Conservation (phyloP, 2,113 vertebrate genomes). For the Peromyscus maniculatus region DNA sequence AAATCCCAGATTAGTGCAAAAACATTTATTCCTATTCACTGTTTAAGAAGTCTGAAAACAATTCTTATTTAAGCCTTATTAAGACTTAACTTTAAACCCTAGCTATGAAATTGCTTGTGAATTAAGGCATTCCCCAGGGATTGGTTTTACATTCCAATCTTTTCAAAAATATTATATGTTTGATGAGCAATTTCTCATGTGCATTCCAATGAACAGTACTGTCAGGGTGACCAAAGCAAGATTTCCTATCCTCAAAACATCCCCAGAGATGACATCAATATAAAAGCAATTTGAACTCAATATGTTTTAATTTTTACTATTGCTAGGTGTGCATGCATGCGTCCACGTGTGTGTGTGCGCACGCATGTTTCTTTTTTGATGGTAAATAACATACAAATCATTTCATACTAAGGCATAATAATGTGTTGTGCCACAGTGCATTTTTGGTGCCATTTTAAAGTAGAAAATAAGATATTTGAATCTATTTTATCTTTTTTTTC, state of each 20-base stretch:
- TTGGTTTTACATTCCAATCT: constrained; percentile 82
- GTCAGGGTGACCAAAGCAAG: constrained; percentile 83
- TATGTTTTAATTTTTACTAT: constrained; percentile 84
- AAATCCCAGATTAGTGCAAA: neutral
- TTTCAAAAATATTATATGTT: constrained; percentile 60
- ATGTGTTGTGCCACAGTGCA: constrained; percentile 67
- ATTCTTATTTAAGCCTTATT: constrained; percentile 69
- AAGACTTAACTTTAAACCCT: constrained; percentile 80
- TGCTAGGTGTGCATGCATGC: constrained; percentile 33
- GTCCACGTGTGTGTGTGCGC: constrained; percentile 9
- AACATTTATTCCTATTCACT: constrained; percentile 35
- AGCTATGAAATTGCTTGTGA: constrained; percentile 81
- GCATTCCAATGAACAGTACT: constrained; percentile 85
- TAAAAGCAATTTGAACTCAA: constrained; percentile 83
- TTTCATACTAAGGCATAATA: constrained; percentile 73
- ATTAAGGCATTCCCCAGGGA: constrained; percentile 79
- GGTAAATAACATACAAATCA: constrained; percentile 52
- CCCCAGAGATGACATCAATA: constrained; percentile 77
- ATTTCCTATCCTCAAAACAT: constrained; percentile 82
- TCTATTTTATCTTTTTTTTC: neutral
- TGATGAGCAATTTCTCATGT: constrained; percentile 85
- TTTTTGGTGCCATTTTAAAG: constrained; percentile 62
- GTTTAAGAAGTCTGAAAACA: constrained; percentile 58
- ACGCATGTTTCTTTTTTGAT: constrained; percentile 62
- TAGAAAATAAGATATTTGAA: constrained; percentile 38